A percentile compares a stretch with the other conserved stretches of the same genome.
phyloP scores from a whole-genome alignment of 2,797 vertebrate genomes.

The Nothura maculosa region DNA sequence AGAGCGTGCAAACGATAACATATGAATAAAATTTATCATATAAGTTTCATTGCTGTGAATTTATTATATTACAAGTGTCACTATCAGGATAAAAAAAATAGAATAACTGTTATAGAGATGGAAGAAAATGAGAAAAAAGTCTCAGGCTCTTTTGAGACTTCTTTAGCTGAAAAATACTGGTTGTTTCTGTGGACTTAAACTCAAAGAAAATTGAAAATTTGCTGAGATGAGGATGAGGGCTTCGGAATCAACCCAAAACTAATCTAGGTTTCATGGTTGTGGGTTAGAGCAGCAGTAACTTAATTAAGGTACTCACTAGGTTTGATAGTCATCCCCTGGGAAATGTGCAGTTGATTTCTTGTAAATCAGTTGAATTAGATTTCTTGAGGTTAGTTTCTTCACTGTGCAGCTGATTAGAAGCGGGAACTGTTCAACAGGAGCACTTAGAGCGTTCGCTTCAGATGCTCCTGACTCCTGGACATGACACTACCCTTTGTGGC shows the following conservation, averaged over 20 bases:
- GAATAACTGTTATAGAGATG: neutral
- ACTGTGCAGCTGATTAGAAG: neutral
- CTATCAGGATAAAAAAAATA: neutral
- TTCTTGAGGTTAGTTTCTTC: neutral
- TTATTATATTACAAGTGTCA: neutral
- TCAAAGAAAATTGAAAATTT: neutral
- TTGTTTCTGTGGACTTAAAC: neutral
- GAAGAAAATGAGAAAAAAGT: neutral
- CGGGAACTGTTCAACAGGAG: neutral
- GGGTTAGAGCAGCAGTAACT: neutral
- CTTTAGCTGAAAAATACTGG: neutral
- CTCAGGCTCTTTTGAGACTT: fast-evolving
- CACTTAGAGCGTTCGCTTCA: neutral
- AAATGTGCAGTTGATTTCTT: neutral
- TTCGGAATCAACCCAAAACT: neutral
- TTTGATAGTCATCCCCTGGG: neutral
- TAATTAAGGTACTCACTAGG: neutral
- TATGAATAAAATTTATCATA: neutral
- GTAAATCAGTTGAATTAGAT: neutral
- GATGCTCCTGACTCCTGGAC: neutral
- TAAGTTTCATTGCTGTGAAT: neutral
- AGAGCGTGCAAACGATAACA: fast-evolving
- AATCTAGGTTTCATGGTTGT: neutral
- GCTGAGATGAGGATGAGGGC: neutral
- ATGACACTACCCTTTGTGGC: neutral